phyloP scores from a whole-genome alignment of 2,888 invertebrate genomes.

The Eupithecia subfuscata region DNA sequence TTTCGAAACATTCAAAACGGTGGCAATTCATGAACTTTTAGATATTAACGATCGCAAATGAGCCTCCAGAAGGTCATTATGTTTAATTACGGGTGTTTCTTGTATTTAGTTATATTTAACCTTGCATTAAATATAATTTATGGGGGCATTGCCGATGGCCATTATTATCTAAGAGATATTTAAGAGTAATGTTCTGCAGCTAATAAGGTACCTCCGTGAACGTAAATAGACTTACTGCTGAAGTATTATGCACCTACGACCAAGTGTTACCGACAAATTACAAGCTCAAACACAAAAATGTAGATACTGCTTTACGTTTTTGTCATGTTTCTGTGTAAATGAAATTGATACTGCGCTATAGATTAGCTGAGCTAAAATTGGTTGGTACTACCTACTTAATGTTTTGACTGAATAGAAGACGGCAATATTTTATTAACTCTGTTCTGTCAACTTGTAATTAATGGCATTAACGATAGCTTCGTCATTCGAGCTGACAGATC shows the following conservation, averaged over 20 bases:
- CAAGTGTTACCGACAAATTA: neutral
- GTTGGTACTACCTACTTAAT: too few relatives aligned
- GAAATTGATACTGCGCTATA: too few relatives aligned
- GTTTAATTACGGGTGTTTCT: slow-evolving; percentile 28
- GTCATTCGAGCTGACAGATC: too few relatives aligned
- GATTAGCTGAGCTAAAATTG: too few relatives aligned
- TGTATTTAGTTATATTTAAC: slow-evolving; percentile 29
- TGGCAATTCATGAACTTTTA: slow-evolving; percentile 29
- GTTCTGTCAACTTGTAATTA: too few relatives aligned
- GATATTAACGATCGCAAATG: slow-evolving; percentile 33
- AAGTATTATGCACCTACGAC: neutral
- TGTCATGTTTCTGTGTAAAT: too few relatives aligned
- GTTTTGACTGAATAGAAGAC: too few relatives aligned
- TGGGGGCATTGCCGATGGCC: slow-evolving; percentile 21
- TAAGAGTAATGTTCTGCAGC: neutral
- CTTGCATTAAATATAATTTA: slow-evolving; percentile 33
- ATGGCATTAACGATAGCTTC: too few relatives aligned
- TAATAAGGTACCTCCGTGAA: slow-evolving; percentile 3
- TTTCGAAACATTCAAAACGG: slow-evolving; percentile 24
- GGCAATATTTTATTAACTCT: too few relatives aligned
- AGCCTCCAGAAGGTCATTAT: slow-evolving; percentile 18
- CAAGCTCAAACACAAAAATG: neutral
- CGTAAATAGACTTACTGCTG: neutral
- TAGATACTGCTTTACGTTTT: neutral
- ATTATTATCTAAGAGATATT: slow-evolving; percentile 26